Conservation (phyloP, 1,140 invertebrate genomes). For the Pygmarrhopalites habei region DNA sequence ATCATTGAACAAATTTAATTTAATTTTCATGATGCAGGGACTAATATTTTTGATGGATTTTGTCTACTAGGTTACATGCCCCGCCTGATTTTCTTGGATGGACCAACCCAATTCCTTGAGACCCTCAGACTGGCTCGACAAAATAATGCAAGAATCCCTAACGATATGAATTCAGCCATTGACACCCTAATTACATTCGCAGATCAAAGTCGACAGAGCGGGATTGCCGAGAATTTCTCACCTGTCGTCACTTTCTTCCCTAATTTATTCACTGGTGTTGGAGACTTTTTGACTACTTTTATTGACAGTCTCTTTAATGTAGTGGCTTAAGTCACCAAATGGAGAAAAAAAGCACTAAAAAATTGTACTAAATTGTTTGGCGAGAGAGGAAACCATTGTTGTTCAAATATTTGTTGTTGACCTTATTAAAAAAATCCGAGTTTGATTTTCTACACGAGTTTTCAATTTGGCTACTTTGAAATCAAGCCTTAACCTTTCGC, state of each 20-base stretch:
- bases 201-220: slow-evolving; percentile 27
- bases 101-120: slow-evolving; percentile 38
- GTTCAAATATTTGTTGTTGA: no score
- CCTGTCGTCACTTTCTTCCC: slow-evolving; percentile 32
- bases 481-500: no score
- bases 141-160: slow-evolving; percentile 33
- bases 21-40: no score
- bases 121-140: slow-evolving; percentile 35
- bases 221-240: slow-evolving; percentile 21
- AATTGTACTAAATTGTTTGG: no score
- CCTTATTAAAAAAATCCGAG: no score
- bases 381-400: no score
- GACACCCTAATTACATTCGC: slow-evolving; percentile 38
- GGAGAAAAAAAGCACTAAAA: no score
- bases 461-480: no score
- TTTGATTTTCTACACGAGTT: no score
- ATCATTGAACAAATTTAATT: no score
- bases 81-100: slow-evolving; percentile 37
- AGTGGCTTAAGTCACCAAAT: no score
- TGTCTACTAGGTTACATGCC: slow-evolving; percentile 39
- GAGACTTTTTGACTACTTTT: slow-evolving; percentile 29
- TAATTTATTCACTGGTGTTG: slow-evolving; percentile 29
- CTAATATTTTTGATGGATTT: no score
- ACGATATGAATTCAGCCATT: slow-evolving; percentile 35
- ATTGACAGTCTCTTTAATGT: slow-evolving; percentile 35